A percentile compares a stretch with the other conserved stretches of the same genome.
Conservation (phyloP, 1,140 invertebrate genomes). For the Globodera rostochiensis region DNA sequence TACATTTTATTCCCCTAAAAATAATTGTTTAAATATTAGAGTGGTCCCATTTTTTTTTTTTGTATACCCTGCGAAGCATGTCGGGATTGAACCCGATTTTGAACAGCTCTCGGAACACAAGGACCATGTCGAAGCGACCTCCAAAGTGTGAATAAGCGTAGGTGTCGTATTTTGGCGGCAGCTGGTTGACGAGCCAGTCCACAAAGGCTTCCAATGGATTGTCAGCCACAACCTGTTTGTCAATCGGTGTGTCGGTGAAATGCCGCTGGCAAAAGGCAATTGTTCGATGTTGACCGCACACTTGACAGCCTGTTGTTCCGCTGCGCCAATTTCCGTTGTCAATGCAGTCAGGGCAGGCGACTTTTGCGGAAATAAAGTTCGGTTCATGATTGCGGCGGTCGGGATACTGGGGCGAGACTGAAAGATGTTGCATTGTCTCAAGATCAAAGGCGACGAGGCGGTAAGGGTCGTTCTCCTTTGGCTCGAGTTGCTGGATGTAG, state of each 20-base stretch:
- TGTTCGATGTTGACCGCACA: not conserved
- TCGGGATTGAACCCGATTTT: not conserved
- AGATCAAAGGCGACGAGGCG: not conserved
- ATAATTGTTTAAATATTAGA: too few relatives aligned
- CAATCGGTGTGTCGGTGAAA: not conserved
- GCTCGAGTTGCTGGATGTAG: not conserved
- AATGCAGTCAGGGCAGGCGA: not conserved
- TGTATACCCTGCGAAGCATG: not conserved
- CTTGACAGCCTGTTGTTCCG: not conserved
- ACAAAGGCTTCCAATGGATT: not conserved
- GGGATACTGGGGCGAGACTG: not conserved
- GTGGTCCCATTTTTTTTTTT: too few relatives aligned
- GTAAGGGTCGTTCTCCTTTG: not conserved
- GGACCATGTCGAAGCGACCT: constrained; percentile 12
- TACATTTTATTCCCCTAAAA: not conserved
- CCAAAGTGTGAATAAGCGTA: not conserved
- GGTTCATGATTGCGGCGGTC: not conserved
- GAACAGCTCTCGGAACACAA: not conserved
- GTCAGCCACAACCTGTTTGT: not conserved
- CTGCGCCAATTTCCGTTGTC: not conserved
- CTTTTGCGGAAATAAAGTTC: not conserved
- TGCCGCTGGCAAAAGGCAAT: not conserved
- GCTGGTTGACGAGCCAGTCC: not conserved
- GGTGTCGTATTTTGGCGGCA: not conserved
- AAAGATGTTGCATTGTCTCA: not conserved